Conservation (phyloP, 2,113 vertebrate genomes). For the Toxotes jaculatrix region DNA sequence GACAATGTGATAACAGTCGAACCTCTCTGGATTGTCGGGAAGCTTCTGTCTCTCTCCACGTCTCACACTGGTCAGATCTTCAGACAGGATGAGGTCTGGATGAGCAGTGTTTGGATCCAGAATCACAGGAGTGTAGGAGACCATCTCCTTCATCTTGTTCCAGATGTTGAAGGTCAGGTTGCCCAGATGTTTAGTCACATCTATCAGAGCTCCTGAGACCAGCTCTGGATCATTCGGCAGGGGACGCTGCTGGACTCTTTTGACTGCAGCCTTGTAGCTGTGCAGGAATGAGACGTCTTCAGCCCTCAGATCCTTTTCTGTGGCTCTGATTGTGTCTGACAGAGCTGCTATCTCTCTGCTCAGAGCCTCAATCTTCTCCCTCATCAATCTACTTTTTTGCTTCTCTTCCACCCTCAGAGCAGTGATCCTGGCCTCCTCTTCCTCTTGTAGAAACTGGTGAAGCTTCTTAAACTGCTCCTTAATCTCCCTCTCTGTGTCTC, state of each 20-base stretch:
- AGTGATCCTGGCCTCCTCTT: slow-evolving; percentile 4
- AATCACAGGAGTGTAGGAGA: slow-evolving; percentile 35
- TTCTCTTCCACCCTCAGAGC: neutral
- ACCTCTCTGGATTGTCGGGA: slow-evolving; percentile 41
- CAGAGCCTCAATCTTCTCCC: slow-evolving; percentile 2
- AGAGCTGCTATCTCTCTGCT: neutral
- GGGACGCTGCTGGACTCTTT: neutral
- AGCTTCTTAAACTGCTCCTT: neutral
- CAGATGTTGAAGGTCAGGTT: slow-evolving; percentile 46
- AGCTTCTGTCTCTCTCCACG: neutral
- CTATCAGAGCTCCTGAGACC: slow-evolving; percentile 1
- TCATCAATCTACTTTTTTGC: neutral
- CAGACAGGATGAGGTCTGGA: neutral
- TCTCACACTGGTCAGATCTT: slow-evolving; percentile 5
- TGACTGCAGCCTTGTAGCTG: neutral
- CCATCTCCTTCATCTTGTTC: neutral
- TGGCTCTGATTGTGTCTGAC: slow-evolving; percentile 2
- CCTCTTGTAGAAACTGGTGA: slow-evolving; percentile 27
- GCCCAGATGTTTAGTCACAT: slow-evolving; percentile 25
- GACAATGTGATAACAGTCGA: neutral
- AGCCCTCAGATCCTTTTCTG: neutral
- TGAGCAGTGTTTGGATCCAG: slow-evolving; percentile 45
- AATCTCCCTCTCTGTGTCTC: slow-evolving; percentile 17
- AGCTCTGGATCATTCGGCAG: neutral
- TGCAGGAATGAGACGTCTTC: slow-evolving; percentile 1